These are phyloP conservation scores for Macrotrachela quadricornifera DNA, from an alignment of 1,140 invertebrate species.

Conservation along the genomic window DNA sequence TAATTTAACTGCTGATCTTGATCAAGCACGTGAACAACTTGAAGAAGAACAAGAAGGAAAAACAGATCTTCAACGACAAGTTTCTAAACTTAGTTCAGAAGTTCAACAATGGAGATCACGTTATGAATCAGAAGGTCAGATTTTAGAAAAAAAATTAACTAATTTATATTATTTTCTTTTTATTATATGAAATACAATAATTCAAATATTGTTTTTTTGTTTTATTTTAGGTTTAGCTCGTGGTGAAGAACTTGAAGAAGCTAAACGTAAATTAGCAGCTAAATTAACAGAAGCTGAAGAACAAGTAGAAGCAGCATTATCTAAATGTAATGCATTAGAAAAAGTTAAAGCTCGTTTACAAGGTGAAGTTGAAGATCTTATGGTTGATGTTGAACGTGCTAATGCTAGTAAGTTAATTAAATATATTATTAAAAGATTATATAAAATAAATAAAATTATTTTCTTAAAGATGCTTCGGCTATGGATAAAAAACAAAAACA, in stretches of 20 bases:
- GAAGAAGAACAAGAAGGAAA: constrained; percentile 66
- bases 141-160: too few species aligned
- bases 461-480: constrained; percentile 53
- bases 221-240: constrained; percentile 42
- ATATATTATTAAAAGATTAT: too few species aligned
- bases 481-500: constrained; percentile 99
- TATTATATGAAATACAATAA: too few species aligned
- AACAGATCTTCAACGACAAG: constrained; percentile 56
- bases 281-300: constrained; percentile 90
- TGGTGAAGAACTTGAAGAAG: constrained; percentile 90
- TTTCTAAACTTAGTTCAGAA: constrained; percentile 90
- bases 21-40: constrained; percentile 75
- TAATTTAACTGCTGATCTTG: constrained; percentile 88
- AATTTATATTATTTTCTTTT: too few species aligned
- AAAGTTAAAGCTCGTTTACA: constrained; percentile 87
- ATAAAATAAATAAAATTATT: too few species aligned
- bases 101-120: constrained; percentile 29
- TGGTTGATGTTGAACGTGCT: constrained; percentile 78
- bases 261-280: constrained; percentile 83
- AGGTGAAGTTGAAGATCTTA: constrained; percentile 90
- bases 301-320: constrained; percentile 51
- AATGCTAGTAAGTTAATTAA: constrained; percentile 5
- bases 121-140: constrained; percentile 12
- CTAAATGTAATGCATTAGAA: constrained; percentile 80
- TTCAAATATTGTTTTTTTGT: too few species aligned